Evolutionary conservation across 2,113 vertebrate genomes (phyloP), one percentile per base, ranked within the genome.

Genomic region (Hiodon tergisus): DNA sequence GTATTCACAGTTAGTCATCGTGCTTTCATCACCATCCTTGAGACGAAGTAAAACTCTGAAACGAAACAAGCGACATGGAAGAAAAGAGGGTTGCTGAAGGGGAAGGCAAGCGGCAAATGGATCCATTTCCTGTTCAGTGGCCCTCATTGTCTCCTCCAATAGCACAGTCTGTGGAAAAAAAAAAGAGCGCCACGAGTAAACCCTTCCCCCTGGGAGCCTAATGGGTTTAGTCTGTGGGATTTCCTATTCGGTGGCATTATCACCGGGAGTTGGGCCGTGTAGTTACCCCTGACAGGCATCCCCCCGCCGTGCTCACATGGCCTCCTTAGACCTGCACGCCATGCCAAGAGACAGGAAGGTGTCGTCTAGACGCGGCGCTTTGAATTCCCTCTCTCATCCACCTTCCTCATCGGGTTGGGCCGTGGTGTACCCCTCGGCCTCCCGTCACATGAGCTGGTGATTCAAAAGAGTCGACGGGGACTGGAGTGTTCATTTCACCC

Each of bases 171-270:
- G 31, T 53, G 57, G 69, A 31, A 31, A 31, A 31, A n/a, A 76
- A 48, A 48, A 31, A 17, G 55, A 74, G 62, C 63, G 81, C 79
- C 75, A 71, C 74, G 59, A 55, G 73, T 81, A 79, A 60, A 69
- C 76, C 77, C 88, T 85, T 31, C 31, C 31, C 83, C 85, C 77
- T 71, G 89, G 81, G 87, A 78, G 80, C 82, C 81, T 93, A 94
- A 93, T 92, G 81, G 90, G 90, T 92, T 93, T 91, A 90, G 92
- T 93, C 93, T 93, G 91, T 86, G 83, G 88, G 87, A 90, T 92
- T 77, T 77, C 76, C 76, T 66, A 31, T 31, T 72, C 69, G 66
- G 67, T 8, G 69, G 63, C 14, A 70, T 58, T 53, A 54, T 59
- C 76, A 67, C 8, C 61, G 66, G 53, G 31, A 67, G 60, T 72